Evolutionary conservation across 2,113 vertebrate species (phyloP).

Genomic region (Leucopsar rothschildi): DNA sequence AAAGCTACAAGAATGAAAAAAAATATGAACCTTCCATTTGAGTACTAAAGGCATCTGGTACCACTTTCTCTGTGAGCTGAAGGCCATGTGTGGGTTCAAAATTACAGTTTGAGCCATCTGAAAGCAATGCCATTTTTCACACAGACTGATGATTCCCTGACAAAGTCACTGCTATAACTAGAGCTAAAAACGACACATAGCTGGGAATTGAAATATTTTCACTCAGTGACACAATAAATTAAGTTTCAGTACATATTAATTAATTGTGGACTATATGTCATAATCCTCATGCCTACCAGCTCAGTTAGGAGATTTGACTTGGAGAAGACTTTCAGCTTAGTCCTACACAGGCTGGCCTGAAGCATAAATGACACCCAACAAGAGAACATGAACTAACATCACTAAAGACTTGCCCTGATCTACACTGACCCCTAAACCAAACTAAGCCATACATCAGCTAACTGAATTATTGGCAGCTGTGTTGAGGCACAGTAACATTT

Average conservation of each 20-base stretch:
- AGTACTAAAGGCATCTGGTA: background rate
- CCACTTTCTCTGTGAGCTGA: background rate
- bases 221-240: background rate
- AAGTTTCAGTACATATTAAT: background rate
- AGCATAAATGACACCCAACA: background rate
- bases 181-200: background rate
- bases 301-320: background rate
- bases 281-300: background rate
- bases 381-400: background rate
- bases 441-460: background rate
- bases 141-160: background rate
- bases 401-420: background rate
- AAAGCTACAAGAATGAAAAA: background rate
- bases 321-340: background rate
- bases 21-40: background rate
- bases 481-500: background rate
- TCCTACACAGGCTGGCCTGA: background rate
- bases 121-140: background rate
- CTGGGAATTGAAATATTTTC: conserved; percentile 3
- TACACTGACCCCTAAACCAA: background rate
- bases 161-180: background rate
- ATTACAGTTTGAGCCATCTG: background rate
- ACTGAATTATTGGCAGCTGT: background rate
- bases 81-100: background rate
- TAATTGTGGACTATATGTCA: background rate